Evolutionary conservation across 2,888 invertebrate species (phyloP), one percentile per base, ranked within the genome.

Genomic region (Glaucopsyche alexis): DNA sequence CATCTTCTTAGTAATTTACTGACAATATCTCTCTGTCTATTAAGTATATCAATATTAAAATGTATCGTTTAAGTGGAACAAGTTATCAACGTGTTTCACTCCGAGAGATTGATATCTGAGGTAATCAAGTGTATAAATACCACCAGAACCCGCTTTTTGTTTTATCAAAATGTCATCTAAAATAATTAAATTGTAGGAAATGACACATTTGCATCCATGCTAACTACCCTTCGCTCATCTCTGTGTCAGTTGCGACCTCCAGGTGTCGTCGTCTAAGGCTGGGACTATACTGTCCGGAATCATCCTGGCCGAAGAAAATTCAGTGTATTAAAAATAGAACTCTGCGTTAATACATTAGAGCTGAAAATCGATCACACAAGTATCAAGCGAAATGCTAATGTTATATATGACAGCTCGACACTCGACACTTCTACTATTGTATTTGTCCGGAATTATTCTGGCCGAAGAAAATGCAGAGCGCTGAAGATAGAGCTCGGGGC

Each of bases 1-100:
- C 1, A n/a, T 50, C 14, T 16, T 49, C 49, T 49, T 14, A 7
- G 1, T 29, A 29, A 3, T 49, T 49, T 6, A 13, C 49, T 29
- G 29, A 29, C 7, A 47, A 52, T 9, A 19, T 9, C 8, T 55
- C 19, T 11, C 11, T 19, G 16, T 52, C 52, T 11, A 19, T 47
- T 47, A n/a, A n/a, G n/a, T n/a, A 42, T 42, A 42, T 47, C 19
- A 55, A 55, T 19, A 14, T 50, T 50, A 7, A 50, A 50, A 16
- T 52, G 16, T 16, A 19, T 52, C 16, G 16, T 52, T 16, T 16
- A 60, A 60, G 76, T 77, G 74, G 79, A 83, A 83, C 84, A 77
- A 80, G 83, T 82, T 81, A 76, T 80, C 81, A 79, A 79, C 80
- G 80, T 78, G 80, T 82, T 81, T 80, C 76, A 77, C 74, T 77